Base-by-base conservation (phyloP, 2,888 invertebrate species). In the Pseudococcus longispinus region DNA sequence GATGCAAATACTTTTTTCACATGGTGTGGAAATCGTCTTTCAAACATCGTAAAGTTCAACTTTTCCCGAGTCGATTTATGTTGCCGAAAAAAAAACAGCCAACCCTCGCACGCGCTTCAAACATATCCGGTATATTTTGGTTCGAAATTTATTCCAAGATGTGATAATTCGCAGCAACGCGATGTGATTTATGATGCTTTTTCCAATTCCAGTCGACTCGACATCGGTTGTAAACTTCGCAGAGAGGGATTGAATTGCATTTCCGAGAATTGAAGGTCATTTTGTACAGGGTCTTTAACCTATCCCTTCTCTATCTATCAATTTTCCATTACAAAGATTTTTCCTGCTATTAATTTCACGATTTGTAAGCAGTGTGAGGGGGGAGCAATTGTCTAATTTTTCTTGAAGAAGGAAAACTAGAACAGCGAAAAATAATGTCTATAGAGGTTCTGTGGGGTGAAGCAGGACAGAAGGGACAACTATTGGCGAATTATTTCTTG, bases 71-170 rank as follows among this genome's bases (percentile, higher is more conserved):
- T 60, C 60, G 60, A 60, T 60, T 60, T 60, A 23, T 60, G 60
- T 6, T 9, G 20, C 23, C 20, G 60, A 60, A 20, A 60, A n/a
- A 60, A 60, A 20, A 60, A n/a, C 23, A 60, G 9, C 9, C 23
- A 23, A 60, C 60, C 60, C 60, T 60, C 60, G 60, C 23, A 37
- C 37, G 37, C 5, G 37, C 37, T 20, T 1, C 55, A 20, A 55
- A 60, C 60, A 60, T 60, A 23, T 60, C 60, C 60, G 60, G 60
- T 60, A 20, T 60, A 60, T 60, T 60, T 60, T 60, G 60, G 60
- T 60, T 60, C 23, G 60, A 60, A 60, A 60, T 60, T 60, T 60
- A 60, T 60, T 60, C 60, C 60, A 23, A 20, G 60, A 60, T 60
- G 60, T 60, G 60, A 60, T 60, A 60, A 60, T 60, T 60, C 60